Conservation (phyloP, 2,888 invertebrate genomes). For the Yponomeuta evonymella region DNA sequence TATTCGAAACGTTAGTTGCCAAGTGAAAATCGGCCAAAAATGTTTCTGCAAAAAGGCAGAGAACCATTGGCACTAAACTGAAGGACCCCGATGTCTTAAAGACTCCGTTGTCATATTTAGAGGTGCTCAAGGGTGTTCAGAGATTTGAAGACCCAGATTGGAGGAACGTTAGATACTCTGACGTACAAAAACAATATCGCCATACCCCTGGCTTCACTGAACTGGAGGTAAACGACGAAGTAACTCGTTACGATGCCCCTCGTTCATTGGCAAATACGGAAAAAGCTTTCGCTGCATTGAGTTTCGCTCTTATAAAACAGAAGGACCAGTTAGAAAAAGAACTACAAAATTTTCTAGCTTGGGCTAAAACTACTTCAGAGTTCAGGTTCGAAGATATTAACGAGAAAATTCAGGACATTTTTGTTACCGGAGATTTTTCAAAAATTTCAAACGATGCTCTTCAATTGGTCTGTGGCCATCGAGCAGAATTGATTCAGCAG, state of each 20-base stretch:
- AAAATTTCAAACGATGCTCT: slow-evolving; percentile 13
- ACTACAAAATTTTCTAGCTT: not conserved
- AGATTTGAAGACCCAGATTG: not conserved
- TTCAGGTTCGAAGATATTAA: not conserved
- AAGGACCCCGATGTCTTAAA: not conserved
- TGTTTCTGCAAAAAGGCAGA: no score
- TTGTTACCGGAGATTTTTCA: slow-evolving; percentile 3
- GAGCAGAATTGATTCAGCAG: slow-evolving; percentile 22
- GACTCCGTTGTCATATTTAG: not conserved
- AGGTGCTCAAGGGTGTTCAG: not conserved
- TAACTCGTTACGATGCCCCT: no score
- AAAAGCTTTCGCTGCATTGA: slow-evolving; percentile 1
- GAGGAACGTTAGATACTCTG: slow-evolving; percentile 9
- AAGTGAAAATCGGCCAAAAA: no score
- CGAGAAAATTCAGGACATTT: slow-evolving; percentile 4
- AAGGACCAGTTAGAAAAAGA: slow-evolving; percentile 4
- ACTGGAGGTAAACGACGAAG: no score
- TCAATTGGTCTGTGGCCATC: slow-evolving; percentile 22
- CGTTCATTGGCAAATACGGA: no score
- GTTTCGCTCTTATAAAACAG: not conserved
- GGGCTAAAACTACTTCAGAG: not conserved
- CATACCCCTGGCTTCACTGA: no score
- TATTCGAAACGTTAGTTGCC: no score
- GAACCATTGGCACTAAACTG: not conserved
- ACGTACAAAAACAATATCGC: no score